These are phyloP conservation scores for Silurus lanzhouensis DNA, from an alignment of 2,797 vertebrate genomes.

Conservation along the genomic window DNA sequence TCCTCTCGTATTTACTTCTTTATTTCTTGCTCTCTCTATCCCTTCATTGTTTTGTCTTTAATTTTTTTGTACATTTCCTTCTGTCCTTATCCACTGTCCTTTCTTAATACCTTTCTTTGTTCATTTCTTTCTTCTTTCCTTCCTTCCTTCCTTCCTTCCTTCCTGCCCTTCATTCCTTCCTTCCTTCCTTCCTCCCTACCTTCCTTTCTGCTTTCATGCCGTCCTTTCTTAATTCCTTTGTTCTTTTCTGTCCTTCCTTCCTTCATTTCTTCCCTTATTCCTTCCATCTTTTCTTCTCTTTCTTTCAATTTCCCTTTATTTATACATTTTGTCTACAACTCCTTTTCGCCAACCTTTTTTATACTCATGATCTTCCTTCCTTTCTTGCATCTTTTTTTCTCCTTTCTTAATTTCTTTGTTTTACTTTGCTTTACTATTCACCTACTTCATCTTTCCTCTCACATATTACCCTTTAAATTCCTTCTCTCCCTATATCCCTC, in stretches of 20 bases:
- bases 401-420: background rate
- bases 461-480: constrained; percentile 31
- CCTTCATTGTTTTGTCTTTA: too few species aligned
- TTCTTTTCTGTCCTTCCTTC: background rate
- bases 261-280: background rate
- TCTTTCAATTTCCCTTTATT: background rate
- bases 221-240: background rate
- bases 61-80: too few species aligned
- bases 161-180: background rate
- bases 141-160: background rate
- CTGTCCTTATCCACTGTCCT: too few species aligned
- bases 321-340: too few species aligned
- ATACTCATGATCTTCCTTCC: background rate
- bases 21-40: too few species aligned
- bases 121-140: background rate
- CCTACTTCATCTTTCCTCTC: background rate
- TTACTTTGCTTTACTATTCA: background rate
- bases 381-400: background rate
- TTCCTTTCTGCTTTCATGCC: background rate
- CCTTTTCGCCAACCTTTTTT: too few species aligned
- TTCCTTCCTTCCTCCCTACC: background rate
- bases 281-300: background rate
- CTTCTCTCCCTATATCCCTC: background rate
- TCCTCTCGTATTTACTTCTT: too few species aligned
- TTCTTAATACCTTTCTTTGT: background rate